These are phyloP conservation scores for Protosalanx chinensis DNA, from an alignment of 2,797 vertebrate genomes.

Conservation along the genomic window DNA sequence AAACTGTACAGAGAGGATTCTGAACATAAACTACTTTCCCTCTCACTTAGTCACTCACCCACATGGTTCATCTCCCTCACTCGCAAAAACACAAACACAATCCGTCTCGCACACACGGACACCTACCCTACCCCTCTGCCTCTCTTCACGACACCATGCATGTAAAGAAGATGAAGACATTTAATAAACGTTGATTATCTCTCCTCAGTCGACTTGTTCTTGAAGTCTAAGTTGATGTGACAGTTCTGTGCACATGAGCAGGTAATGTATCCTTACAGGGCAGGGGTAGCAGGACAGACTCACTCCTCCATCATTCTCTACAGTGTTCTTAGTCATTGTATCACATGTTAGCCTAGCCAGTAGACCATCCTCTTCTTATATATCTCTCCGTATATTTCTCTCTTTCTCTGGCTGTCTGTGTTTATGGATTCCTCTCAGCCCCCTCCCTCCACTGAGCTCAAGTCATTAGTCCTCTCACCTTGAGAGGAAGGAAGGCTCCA, in stretches of 20 bases:
- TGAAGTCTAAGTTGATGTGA: conserved; percentile 66
- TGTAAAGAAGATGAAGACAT: conserved; percentile 77
- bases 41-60: background rate
- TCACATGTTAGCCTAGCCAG: conserved; percentile 39
- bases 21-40: conserved; percentile 1
- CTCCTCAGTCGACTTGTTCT: conserved; percentile 62
- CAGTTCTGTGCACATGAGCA: conserved; percentile 52
- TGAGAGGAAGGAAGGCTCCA: conserved; percentile 11
- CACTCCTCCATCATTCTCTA: background rate
- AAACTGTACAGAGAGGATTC: background rate
- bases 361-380: no score
- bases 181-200: conserved; percentile 80
- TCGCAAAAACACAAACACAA: conserved; percentile 30
- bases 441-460: background rate
- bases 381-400: no score
- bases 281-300: no score
- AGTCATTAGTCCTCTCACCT: conserved; percentile 46
- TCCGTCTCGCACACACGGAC: conserved; percentile 29
- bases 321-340: conserved; percentile 49
- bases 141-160: conserved; percentile 61
- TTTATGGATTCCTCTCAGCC: no score
- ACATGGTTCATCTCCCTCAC: conserved; percentile 5
- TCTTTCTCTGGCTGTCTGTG: no score
- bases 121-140: conserved; percentile 36
- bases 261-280: conserved; percentile 61